A percentile compares a stretch with the other conserved stretches of the same genome.
phyloP scores from a whole-genome alignment of 2,113 vertebrate species.

The Phodopus roborovskii region DNA sequence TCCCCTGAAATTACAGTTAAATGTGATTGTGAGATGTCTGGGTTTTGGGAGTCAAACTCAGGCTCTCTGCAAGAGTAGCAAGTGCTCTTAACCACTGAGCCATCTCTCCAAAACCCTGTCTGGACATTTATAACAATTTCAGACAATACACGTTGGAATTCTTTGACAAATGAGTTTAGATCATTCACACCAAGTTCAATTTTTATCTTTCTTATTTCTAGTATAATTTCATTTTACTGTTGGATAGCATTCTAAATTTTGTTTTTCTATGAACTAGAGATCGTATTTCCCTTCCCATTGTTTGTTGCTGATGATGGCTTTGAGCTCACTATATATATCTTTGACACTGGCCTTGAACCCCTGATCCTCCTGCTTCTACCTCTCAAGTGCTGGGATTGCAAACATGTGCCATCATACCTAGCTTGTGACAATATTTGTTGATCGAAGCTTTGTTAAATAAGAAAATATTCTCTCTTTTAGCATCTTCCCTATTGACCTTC shows the following conservation, averaged over 20 bases:
- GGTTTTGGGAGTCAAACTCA: background rate
- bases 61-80: background rate
- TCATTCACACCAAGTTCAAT: conserved; percentile 34
- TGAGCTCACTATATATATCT: background rate
- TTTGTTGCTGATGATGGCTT: background rate
- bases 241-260: conserved; percentile 39
- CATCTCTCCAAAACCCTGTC: background rate
- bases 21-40: background rate
- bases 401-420: background rate
- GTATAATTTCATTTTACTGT: conserved; percentile 24
- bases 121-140: conserved; percentile 30
- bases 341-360: background rate
- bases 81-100: background rate
- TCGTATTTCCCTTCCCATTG: background rate
- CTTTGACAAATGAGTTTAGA: conserved; percentile 27
- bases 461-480: conserved; percentile 47
- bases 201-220: conserved; percentile 15
- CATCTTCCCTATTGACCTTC: background rate
- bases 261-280: conserved; percentile 22
- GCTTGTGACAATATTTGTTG: conserved; percentile 8
- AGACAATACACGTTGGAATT: background rate
- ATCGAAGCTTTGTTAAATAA: conserved; percentile 56
- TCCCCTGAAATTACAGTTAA: background rate
- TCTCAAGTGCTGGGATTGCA: background rate
- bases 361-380: background rate